phyloP scores from a whole-genome alignment of 2,113 vertebrate species.

The Suricata suricatta region DNA sequence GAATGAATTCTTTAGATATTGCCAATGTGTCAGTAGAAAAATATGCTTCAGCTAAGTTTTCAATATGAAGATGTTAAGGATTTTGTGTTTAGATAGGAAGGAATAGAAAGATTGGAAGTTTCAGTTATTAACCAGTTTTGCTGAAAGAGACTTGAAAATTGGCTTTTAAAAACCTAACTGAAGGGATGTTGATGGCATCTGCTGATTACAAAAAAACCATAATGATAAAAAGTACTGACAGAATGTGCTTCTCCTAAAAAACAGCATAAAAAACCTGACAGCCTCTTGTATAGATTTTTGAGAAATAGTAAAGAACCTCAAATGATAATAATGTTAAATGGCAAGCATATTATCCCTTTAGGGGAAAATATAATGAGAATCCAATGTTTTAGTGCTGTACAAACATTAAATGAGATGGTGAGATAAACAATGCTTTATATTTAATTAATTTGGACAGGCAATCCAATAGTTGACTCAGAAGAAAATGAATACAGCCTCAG shows the following conservation, averaged over 20 bases:
- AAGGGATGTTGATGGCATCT: not conserved
- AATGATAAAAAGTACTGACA: not conserved
- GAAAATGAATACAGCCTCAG: not conserved
- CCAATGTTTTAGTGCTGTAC: not conserved
- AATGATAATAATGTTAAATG: slow-evolving; percentile 1
- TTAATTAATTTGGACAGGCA: not conserved
- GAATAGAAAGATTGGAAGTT: not conserved
- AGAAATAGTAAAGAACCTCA: not conserved
- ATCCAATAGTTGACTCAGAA: not conserved
- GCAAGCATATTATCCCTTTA: not conserved
- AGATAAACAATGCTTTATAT: not conserved
- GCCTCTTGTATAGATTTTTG: not conserved
- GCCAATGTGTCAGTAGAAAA: not conserved
- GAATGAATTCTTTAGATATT: not conserved
- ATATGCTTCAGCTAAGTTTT: not conserved
- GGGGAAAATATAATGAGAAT: not conserved
- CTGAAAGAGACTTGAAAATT: slow-evolving; percentile 15
- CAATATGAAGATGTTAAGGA: not conserved
- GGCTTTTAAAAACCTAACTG: slow-evolving; percentile 14
- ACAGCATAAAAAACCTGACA: not conserved
- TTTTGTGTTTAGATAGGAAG: not conserved
- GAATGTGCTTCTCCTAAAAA: not conserved
- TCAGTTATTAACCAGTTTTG: not conserved
- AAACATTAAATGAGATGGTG: not conserved
- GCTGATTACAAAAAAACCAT: not conserved